Base-by-base conservation (phyloP, 2,797 vertebrate species). In the Acipenser transmontanus region DNA sequence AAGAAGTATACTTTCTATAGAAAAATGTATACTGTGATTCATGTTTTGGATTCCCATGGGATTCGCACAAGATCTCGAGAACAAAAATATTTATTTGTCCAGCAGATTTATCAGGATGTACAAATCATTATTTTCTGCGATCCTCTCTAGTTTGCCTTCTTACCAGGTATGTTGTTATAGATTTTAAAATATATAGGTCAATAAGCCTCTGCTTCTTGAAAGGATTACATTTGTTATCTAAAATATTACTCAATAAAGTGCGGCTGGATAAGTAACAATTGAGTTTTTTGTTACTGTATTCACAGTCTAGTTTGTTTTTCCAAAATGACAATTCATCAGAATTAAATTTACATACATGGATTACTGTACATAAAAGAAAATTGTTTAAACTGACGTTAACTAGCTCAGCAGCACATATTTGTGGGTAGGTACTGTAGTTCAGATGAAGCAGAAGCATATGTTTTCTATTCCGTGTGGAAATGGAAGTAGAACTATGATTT, bases 211-310 rank as follows among this genome's bases (percentile, higher is more conserved):
- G 84, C 84, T 79, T 79, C 79, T 82, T 67, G 78, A 77, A 85
- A 85, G 88, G 88, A 91, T 91, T 91, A 91, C 82, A 81, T 82
- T 75, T 81, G 87, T 91, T 91, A 91, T 91, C 90, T 91, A 79
- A 91, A 90, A 90, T 91, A 86, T 90, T 91, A 91, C 89, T 91
- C 89, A 90, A 90, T 91, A 90, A 90, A 86, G 82, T 89, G 88
- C 85, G 86, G 85, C 85, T 72, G 73, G 81, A 80, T 81, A 89
- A 89, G 87, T 82, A 87, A 72, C 77, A 78, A 82, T 82, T 81
- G 84, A 89, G 85, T 34, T 34, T 34, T 34, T 34, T 34, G 34
- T 34, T 34, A 34, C 34, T 85, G 86, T 84, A 81, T 80, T 86
- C 73, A 77, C 80, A 83, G 83, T n/a, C 82, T 78, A 82, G 78